Base-by-base conservation (phyloP, 2,888 invertebrate genomes). In the Bellardia pandia region DNA sequence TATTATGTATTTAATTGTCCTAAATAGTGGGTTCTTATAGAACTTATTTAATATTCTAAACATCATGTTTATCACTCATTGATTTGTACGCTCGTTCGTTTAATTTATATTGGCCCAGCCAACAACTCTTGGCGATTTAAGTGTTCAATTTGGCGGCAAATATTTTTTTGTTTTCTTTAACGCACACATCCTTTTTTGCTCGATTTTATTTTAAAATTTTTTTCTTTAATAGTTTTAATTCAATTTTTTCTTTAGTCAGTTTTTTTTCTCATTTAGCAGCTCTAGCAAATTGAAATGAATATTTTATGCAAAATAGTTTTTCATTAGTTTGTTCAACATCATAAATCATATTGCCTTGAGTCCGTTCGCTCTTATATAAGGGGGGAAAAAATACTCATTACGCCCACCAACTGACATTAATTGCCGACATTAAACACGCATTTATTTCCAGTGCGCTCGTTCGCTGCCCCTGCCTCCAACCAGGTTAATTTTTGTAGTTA, bases 381-480 rank as follows among this genome's bases (percentile, higher is more conserved):
- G 45, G 3, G 3, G 13, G 3, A 45, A 45, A 76, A 37, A 77
- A 77, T 71, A 80, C 86, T 86, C 86, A 88, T 88, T 88, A 88
- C 88, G 88, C 88, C 88, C 88, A 88, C 88, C 69, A 68, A 75
- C 77, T 86, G 88, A 86, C 88, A 86, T 84, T 88, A 88, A 88
- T 86, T 86, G 86, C 84, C 76, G 74, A 80, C 88, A 85, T 87
- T 87, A 85, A 86, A 81, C 60, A 84, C 80, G 85, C 85, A 86
- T 81, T 81, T 68, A 58, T 68, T 71, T 71, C 60, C 76, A 76
- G 60, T 60, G 33, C 30, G 1, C 30, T 14, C 30, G 33, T n/a
- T 30, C 23, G 23, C 23, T 23, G 23, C 23, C 69, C 69, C 69
- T 76, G 76, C 37, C 56, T 64, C 45, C 74, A 74, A 76, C 72